Percentiles rank a stretch among this genome's conserved stretches.
Conservation (phyloP, 2,888 invertebrate genomes). For the Platerodrilus igneus region DNA sequence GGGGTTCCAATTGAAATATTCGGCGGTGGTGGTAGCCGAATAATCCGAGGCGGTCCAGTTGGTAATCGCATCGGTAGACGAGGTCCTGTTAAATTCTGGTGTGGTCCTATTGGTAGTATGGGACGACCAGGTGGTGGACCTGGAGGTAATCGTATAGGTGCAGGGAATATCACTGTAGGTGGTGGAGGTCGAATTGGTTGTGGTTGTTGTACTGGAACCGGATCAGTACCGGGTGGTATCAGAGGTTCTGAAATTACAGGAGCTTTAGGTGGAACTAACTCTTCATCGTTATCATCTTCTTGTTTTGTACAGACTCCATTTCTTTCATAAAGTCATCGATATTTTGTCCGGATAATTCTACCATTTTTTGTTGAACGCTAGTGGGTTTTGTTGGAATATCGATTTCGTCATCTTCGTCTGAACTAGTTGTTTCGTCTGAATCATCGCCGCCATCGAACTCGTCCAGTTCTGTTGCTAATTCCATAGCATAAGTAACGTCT, state of each 20-base stretch:
- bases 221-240: constrained; percentile 41
- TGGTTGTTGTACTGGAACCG: constrained; percentile 33
- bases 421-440: constrained; percentile 28
- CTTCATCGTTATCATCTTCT: constrained; percentile 42
- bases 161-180: constrained; percentile 45
- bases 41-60: constrained; percentile 54
- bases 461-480: constrained; percentile 36
- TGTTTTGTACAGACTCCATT: constrained; percentile 83
- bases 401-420: constrained; percentile 19
- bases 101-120: constrained; percentile 55
- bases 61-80: constrained; percentile 49
- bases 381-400: constrained; percentile 59
- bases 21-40: constrained; percentile 31
- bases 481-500: constrained; percentile 40
- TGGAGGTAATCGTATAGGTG: constrained; percentile 52
- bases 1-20: constrained; percentile 48
- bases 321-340: constrained; percentile 91
- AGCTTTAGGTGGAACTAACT: constrained; percentile 13
- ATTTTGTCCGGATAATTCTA: constrained; percentile 85
- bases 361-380: constrained; percentile 78
- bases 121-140: constrained; percentile 55
- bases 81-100: constrained; percentile 58
- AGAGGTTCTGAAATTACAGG: constrained; percentile 35
- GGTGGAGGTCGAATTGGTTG: constrained; percentile 42
- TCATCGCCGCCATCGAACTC: constrained; percentile 51